Evolutionary conservation across 2,113 vertebrate species (phyloP).

Genomic region (Epinephelus lanceolatus): DNA sequence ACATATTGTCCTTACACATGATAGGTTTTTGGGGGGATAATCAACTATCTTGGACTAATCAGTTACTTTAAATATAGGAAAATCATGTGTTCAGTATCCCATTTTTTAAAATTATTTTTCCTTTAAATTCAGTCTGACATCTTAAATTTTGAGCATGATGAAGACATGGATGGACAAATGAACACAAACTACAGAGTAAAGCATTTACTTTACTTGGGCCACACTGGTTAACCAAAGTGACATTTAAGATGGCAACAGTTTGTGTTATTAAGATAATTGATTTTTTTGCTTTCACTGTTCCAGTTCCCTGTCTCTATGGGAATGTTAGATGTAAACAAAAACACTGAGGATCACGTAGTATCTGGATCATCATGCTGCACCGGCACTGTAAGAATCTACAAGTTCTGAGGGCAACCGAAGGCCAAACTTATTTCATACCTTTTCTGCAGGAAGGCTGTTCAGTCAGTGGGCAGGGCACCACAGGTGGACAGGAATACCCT

Average conservation of each 20-base stretch:
- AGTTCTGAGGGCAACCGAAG: slow-evolving; percentile 35
- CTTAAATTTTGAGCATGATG: neutral
- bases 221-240: neutral
- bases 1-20: too few relatives aligned
- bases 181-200: neutral
- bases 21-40: too few relatives aligned
- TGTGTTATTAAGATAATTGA: neutral
- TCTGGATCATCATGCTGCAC: slow-evolving; percentile 14
- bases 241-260: neutral
- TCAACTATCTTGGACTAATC: too few relatives aligned
- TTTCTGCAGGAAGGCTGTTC: slow-evolving; percentile 31
- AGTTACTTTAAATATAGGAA: too few relatives aligned
- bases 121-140: too few relatives aligned
- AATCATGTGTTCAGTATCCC: too few relatives aligned
- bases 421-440: slow-evolving; percentile 35
- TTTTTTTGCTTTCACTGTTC: neutral
- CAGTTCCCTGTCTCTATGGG: neutral
- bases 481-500: slow-evolving; percentile 39
- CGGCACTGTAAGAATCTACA: neutral
- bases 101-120: too few relatives aligned
- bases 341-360: slow-evolving; percentile 2
- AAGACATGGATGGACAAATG: neutral
- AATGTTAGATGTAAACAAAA: slow-evolving; percentile 26
- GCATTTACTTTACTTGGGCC: neutral
- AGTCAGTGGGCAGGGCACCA: slow-evolving; percentile 31